A percentile compares a stretch with the other conserved stretches of the same genome.
Evolutionary conservation across 2,113 vertebrate species (phyloP).

Genomic region (Chloebia gouldiae): DNA sequence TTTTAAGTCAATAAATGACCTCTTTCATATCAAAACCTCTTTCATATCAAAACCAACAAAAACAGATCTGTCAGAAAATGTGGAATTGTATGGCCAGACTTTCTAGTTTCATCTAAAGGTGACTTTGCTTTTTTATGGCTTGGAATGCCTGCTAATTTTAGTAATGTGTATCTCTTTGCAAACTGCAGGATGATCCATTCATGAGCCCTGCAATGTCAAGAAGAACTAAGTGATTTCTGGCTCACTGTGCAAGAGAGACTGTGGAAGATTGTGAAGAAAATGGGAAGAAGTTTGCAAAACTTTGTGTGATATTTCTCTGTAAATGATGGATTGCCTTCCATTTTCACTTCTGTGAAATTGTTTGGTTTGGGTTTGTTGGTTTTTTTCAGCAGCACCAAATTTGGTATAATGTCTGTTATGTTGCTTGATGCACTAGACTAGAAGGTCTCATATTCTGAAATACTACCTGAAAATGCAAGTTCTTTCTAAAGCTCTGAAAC

Average conservation of each 20-base stretch:
- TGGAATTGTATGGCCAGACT: background rate
- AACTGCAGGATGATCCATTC: constrained; percentile 85
- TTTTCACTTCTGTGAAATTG: background rate
- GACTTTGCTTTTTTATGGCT: background rate
- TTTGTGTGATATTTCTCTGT: background rate
- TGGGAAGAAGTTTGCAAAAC: background rate
- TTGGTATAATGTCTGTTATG: background rate
- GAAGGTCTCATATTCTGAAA: background rate
- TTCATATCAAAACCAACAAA: background rate
- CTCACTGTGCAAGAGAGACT: background rate
- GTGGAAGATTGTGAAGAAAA: background rate
- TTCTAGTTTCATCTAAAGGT: background rate
- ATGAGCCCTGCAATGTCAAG: constrained; percentile 67
- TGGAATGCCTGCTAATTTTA: background rate
- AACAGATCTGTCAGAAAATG: background rate
- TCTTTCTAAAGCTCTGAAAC: background rate
- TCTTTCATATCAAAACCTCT: background rate
- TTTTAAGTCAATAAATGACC: background rate
- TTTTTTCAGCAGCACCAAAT: background rate
- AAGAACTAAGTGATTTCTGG: constrained; percentile 67
- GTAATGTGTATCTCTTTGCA: background rate
- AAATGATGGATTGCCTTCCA: background rate
- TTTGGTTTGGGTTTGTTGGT: background rate
- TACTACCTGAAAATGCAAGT: background rate
- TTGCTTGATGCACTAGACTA: background rate